Evolutionary conservation across 2,113 vertebrate species (phyloP), one percentile per base, ranked within the genome.

Genomic region (Ondatra zibethicus): DNA sequence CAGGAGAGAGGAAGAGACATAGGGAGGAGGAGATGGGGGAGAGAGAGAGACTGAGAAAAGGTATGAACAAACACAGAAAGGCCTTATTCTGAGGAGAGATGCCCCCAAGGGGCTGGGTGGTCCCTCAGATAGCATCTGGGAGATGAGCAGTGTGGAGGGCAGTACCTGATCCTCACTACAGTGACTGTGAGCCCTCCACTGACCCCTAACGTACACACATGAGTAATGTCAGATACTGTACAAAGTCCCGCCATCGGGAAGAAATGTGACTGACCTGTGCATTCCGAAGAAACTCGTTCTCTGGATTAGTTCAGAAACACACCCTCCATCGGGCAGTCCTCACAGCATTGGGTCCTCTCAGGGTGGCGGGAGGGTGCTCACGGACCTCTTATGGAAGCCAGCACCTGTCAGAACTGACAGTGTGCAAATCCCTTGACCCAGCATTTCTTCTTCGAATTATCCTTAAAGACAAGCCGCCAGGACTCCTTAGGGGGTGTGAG

Each of bases 251-350:
- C 84, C 82, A 12, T 3, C 25, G 61, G n/a, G 70, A 55, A 72
- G 80, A 45, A 50, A 45, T 0, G 3, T 36, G 87, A 29, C 1
- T 1, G 10, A 3, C 29, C 4, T 21, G n/a, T 52, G 12, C 19
- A 2, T 1, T 36, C 1, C 1, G 23, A 65, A 52, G 29, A 65
- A 21, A 5, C 31, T 23, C 19, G 17, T 27, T 39, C 81, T 80
- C 17, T 4, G 0, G 17, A 65, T 39, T 58, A 52, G 1, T 45
- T 13, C 72, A 36, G 77, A 70, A 47, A 2, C 11, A 45, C 47
- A 61, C 9, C 1, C 9, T 0, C 0, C 50, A 63, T n/a, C 12
- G 36, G 45, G 21, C 72, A n/a, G 9, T 61, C 76, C 17, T 36
- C 2, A 27, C 7, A 0, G 73, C 0, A 0, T 11, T 4, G 55